A percentile compares a stretch with the other conserved stretches of the same genome.
phyloP scores from a whole-genome alignment of 2,888 invertebrate genomes.

The Mesochorus sp. region DNA sequence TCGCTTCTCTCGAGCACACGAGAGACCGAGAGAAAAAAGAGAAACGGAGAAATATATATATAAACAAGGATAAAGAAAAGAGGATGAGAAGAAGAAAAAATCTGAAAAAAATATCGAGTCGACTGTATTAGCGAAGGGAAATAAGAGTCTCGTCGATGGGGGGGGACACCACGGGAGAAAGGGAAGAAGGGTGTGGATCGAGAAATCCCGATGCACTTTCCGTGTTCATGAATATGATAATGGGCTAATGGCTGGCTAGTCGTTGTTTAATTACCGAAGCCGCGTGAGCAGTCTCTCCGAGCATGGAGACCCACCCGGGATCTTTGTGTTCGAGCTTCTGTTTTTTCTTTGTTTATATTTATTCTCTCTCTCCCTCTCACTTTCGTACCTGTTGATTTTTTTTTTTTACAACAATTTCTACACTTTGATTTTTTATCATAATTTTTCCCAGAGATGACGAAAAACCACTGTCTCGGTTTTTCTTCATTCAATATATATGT shows the following conservation, averaged over 20 bases:
- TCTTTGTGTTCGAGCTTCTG: conserved; percentile 58
- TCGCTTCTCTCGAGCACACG: too few species aligned
- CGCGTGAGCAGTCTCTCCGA: conserved; percentile 63
- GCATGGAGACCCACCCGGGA: conserved; percentile 69
- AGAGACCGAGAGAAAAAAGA: background rate
- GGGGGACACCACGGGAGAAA: conserved; percentile 22
- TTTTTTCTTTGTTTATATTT: conserved; percentile 31
- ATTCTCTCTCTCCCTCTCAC: conserved; percentile 15
- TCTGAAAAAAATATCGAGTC: conserved; percentile 30
- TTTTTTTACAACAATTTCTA: conserved; percentile 4
- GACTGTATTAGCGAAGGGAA: conserved; percentile 41
- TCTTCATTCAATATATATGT: background rate
- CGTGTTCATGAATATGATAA: conserved; percentile 82
- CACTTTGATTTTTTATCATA: too few species aligned
- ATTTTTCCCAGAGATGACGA: too few species aligned
- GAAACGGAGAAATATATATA: background rate
- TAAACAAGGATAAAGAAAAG: background rate
- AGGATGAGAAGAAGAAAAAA: conserved; percentile 8
- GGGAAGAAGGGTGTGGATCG: conserved; percentile 63
- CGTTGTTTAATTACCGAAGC: conserved; percentile 80
- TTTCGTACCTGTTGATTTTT: conserved; percentile 32
- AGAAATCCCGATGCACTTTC: conserved; percentile 80
- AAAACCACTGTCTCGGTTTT: too few species aligned
- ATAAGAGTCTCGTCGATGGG: conserved; percentile 35
- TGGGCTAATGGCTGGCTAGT: conserved; percentile 81